These are phyloP conservation scores for Liolophura sinensis DNA, from an alignment of 1,140 invertebrate genomes.

Conservation along the genomic window DNA sequence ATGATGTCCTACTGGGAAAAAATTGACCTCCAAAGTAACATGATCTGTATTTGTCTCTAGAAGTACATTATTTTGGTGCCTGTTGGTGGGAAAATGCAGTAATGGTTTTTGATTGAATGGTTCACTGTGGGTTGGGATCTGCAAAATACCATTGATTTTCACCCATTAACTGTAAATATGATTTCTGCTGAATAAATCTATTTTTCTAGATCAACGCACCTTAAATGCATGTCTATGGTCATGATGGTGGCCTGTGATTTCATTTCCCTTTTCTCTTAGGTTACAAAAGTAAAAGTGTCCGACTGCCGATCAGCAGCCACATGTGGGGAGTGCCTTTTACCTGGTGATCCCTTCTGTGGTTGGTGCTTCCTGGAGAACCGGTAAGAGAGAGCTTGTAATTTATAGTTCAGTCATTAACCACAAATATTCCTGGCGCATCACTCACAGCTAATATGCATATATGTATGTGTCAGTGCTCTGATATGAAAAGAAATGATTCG, in stretches of 20 bases:
- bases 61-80: too few relatives aligned
- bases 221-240: neutral
- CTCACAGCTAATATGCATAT: neutral
- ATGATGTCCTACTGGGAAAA: too few relatives aligned
- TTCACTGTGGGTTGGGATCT: too few relatives aligned
- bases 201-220: neutral
- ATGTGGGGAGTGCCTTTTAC: constrained; percentile 87
- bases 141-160: too few relatives aligned
- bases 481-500: neutral
- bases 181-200: neutral
- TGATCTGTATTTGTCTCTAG: too few relatives aligned
- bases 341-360: constrained; percentile 94
- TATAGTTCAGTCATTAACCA: neutral
- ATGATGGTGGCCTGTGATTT: neutral
- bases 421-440: neutral
- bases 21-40: too few relatives aligned
- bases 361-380: constrained; percentile 98
- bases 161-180: too few relatives aligned
- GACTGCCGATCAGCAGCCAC: constrained; percentile 78
- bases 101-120: too few relatives aligned
- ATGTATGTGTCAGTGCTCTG: neutral
- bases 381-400: constrained; percentile 54
- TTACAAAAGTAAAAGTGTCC: constrained; percentile 93
- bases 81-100: too few relatives aligned
- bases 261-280: constrained; percentile 60